A percentile compares a stretch with the other conserved stretches of the same genome.
These are phyloP conservation scores for Bombylius major DNA, from an alignment of 2,888 invertebrate species.

Conservation along the genomic window DNA sequence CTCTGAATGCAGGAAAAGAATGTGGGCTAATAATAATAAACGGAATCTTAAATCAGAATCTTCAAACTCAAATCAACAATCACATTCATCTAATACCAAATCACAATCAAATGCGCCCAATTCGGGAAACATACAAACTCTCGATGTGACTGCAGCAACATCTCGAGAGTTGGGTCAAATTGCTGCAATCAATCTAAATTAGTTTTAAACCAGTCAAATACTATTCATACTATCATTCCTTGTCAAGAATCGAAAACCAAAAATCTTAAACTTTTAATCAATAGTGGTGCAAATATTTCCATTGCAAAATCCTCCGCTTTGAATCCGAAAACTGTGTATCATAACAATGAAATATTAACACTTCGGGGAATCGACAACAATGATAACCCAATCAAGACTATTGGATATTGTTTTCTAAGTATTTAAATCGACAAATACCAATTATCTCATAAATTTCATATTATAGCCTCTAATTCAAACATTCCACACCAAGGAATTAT, in stretches of 20 bases:
- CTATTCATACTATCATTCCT: background rate
- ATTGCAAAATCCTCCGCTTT: background rate
- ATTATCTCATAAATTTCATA: no score
- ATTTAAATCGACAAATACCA: no score
- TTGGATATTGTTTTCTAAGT: no score
- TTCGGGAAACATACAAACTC: background rate
- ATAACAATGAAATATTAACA: background rate
- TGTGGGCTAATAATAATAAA: background rate
- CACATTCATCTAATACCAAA: no score
- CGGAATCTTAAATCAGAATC: no score
- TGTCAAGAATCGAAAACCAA: background rate
- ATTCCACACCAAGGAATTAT: no score
- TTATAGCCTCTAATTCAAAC: no score
- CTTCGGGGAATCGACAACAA: background rate
- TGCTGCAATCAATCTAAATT: background rate
- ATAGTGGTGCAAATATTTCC: background rate
- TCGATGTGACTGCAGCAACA: background rate
- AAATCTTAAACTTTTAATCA: background rate
- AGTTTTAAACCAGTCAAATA: background rate
- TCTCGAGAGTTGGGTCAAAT: background rate
- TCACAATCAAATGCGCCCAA: background rate
- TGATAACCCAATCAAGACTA: background rate
- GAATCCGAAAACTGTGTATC: background rate
- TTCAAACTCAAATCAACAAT: no score
- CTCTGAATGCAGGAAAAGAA: background rate